phyloP scores from a whole-genome alignment of 2,888 invertebrate genomes.

The Cephalotes varians region DNA sequence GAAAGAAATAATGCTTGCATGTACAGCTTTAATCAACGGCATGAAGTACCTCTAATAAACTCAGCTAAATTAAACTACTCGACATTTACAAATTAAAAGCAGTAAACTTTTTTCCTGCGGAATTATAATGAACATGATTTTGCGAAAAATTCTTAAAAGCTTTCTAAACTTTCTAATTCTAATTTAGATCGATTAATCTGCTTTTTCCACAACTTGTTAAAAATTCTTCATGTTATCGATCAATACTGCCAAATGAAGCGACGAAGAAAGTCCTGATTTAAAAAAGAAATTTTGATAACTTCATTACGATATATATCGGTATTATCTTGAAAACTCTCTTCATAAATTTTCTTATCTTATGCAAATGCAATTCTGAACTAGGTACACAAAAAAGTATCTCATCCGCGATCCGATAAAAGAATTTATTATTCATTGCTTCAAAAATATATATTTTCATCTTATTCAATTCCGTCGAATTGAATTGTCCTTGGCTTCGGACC shows the following conservation, averaged over 20 bases:
- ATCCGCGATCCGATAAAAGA: background rate
- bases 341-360: background rate
- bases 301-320: background rate
- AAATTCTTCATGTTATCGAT: background rate
- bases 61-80: constrained; percentile 9
- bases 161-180: constrained; percentile 6
- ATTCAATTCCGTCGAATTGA: background rate
- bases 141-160: background rate
- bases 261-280: background rate
- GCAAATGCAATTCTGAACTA: background rate
- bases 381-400: background rate
- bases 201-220: background rate
- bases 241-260: background rate
- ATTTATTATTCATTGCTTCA: constrained; percentile 5
- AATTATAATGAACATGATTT: background rate
- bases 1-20: constrained; percentile 35
- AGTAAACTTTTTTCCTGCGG: background rate
- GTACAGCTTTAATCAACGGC: constrained; percentile 15
- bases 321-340: background rate
- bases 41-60: constrained; percentile 10
- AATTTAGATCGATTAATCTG: background rate
- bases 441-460: background rate
- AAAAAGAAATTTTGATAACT: constrained; percentile 4
- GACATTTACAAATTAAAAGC: constrained; percentile 9
- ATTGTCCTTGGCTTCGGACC: background rate